Evolutionary conservation across 2,113 vertebrate species (phyloP).

Genomic region (Cephalopholis sonnerati): DNA sequence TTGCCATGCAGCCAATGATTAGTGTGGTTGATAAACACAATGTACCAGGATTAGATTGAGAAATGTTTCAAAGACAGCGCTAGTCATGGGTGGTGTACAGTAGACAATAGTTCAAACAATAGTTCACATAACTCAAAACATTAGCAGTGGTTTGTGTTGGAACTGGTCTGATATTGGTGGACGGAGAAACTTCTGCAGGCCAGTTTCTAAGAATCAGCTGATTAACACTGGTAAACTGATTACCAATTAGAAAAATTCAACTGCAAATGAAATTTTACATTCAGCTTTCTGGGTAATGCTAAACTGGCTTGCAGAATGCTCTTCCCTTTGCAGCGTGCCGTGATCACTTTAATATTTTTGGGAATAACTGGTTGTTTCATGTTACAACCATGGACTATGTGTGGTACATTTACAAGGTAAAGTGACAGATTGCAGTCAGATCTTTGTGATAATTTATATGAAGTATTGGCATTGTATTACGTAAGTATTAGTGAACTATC

Average conservation of each 20-base stretch:
- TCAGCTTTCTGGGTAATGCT: background rate
- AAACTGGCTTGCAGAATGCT: conserved; percentile 51
- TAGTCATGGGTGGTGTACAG: conserved; percentile 31
- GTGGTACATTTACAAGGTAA: conserved; percentile 20
- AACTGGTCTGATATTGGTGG: conserved; percentile 16
- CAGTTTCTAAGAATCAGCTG: conserved; percentile 23
- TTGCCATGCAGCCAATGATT: conserved; percentile 73
- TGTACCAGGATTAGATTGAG: conserved; percentile 57
- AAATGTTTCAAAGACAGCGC: conserved; percentile 33
- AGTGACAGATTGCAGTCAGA: conserved; percentile 3
- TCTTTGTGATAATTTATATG: background rate
- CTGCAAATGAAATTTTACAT: background rate
- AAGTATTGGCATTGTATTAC: background rate
- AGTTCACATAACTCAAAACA: conserved; percentile 72
- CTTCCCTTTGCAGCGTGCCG: conserved; percentile 29
- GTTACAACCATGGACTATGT: conserved; percentile 9
- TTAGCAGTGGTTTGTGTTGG: conserved; percentile 8
- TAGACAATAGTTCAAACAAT: conserved; percentile 80
- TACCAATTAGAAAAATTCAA: background rate
- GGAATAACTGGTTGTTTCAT: background rate
- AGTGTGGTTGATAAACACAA: conserved; percentile 48
- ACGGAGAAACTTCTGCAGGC: conserved; percentile 42
- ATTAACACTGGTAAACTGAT: background rate
- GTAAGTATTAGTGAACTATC: conserved; percentile 70
- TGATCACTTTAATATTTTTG: background rate